Evolutionary conservation across 2,888 invertebrate genomes (phyloP).

Genomic region (Lasioglossum lativentre): DNA sequence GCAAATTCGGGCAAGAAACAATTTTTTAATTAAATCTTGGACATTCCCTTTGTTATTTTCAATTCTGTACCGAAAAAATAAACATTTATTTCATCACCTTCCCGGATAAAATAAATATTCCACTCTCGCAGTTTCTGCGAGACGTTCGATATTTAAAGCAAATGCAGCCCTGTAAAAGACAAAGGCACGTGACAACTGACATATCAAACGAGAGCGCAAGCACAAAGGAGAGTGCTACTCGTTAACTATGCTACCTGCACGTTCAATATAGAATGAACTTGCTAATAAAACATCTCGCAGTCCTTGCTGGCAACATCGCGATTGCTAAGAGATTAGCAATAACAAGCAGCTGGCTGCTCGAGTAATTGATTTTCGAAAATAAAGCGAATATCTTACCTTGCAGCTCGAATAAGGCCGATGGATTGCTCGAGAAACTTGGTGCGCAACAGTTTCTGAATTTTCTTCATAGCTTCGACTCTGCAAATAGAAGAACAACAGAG

Average conservation of each 20-base stretch:
- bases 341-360: slow-evolving; percentile 11
- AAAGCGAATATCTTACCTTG: slow-evolving; percentile 86
- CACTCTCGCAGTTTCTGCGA: background rate
- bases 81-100: background rate
- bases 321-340: background rate
- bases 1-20: background rate
- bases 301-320: background rate
- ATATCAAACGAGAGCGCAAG: slow-evolving; percentile 22
- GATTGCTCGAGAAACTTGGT: slow-evolving; percentile 91
- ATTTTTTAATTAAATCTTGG: background rate
- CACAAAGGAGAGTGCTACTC: background rate
- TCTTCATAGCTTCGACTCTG: slow-evolving; percentile 94
- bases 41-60: no score
- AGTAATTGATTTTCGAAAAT: slow-evolving; percentile 30
- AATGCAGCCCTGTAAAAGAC: background rate
- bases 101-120: background rate
- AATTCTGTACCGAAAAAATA: no score
- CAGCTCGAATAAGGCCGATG: slow-evolving; percentile 92
- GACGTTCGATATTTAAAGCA: background rate
- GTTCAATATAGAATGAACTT: background rate
- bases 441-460: slow-evolving; percentile 92
- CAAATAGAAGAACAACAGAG: background rate
- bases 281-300: slow-evolving; percentile 10
- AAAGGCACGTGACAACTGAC: slow-evolving; percentile 22
- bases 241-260: slow-evolving; percentile 20